These are phyloP conservation scores for Cryptus armator DNA, from an alignment of 2,888 invertebrate genomes.

Conservation along the genomic window DNA sequence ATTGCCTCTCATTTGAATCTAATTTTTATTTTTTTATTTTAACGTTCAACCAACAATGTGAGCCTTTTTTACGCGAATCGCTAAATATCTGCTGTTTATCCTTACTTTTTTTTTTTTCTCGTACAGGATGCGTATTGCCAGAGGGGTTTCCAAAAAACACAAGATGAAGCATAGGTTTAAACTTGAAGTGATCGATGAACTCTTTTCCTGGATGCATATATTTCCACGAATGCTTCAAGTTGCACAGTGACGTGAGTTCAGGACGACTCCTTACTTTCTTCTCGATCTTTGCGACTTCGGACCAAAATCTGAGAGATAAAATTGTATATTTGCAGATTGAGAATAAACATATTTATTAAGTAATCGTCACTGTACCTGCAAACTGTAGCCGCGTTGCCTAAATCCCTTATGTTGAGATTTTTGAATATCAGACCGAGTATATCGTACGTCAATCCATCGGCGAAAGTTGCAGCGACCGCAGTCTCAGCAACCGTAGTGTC, in stretches of 20 bases:
- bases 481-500: too few relatives aligned
- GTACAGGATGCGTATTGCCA: neutral
- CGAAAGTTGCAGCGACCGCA: too few relatives aligned
- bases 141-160: conserved; percentile 51
- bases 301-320: conserved; percentile 74
- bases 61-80: too few relatives aligned
- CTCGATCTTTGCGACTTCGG: conserved; percentile 75
- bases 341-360: neutral
- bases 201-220: conserved; percentile 25
- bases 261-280: conserved; percentile 66
- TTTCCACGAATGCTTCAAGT: conserved; percentile 30
- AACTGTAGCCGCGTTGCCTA: neutral
- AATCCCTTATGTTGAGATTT: neutral
- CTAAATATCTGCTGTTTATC: neutral
- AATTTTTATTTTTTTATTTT: too few relatives aligned
- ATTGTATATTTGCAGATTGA: conserved; percentile 3
- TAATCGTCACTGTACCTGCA: conserved; percentile 76
- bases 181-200: conserved; percentile 69
- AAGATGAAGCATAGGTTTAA: conserved; percentile 72
- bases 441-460: too few relatives aligned
- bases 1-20: too few relatives aligned
- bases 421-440: neutral
- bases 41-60: too few relatives aligned
- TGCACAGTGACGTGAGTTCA: conserved; percentile 61
- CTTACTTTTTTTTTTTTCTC: conserved; percentile 23